Evolutionary conservation across 2,888 invertebrate species (phyloP).

Genomic region (Myathropa florea): DNA sequence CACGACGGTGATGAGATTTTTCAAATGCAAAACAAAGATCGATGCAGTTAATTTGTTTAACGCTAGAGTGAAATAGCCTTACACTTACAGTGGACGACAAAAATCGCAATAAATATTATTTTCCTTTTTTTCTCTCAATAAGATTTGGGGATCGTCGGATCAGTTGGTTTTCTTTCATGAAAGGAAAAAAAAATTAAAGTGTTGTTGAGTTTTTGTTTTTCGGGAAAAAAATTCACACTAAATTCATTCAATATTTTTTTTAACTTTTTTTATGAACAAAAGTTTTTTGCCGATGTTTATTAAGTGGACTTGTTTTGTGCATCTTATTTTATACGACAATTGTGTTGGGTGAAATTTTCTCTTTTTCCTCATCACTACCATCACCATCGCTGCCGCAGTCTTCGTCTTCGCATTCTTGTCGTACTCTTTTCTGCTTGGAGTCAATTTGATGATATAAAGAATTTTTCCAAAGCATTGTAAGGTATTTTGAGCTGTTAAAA

Average conservation of each 20-base stretch:
- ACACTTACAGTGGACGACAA: slow-evolving; percentile 57
- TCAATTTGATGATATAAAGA: slow-evolving; percentile 49
- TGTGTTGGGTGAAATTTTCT: slow-evolving; percentile 64
- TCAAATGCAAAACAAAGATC: slow-evolving; percentile 66
- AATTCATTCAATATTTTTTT: background rate
- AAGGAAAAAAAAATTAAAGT: slow-evolving; percentile 47
- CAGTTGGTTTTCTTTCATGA: slow-evolving; percentile 60
- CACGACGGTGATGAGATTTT: slow-evolving; percentile 57
- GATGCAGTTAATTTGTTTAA: slow-evolving; percentile 54
- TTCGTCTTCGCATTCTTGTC: slow-evolving; percentile 53
- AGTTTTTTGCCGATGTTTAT: slow-evolving; percentile 26
- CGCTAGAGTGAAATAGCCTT: slow-evolving; percentile 52
- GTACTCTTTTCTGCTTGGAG: slow-evolving; percentile 50
- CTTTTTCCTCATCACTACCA: slow-evolving; percentile 64
- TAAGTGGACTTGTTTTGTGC: slow-evolving; percentile 46
- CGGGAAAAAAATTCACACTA: slow-evolving; percentile 15
- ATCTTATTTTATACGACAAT: slow-evolving; percentile 52
- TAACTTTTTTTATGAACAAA: background rate
- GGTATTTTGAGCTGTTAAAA: slow-evolving; percentile 21
- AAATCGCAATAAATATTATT: slow-evolving; percentile 69
- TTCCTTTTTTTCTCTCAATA: slow-evolving; percentile 68
- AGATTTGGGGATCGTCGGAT: slow-evolving; percentile 69
- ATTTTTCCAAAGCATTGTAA: slow-evolving; percentile 34
- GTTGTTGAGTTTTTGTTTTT: slow-evolving; percentile 63
- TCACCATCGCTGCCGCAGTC: slow-evolving; percentile 53